Conservation (phyloP, 2,797 vertebrate genomes). For the Myotis vivesi region DNA sequence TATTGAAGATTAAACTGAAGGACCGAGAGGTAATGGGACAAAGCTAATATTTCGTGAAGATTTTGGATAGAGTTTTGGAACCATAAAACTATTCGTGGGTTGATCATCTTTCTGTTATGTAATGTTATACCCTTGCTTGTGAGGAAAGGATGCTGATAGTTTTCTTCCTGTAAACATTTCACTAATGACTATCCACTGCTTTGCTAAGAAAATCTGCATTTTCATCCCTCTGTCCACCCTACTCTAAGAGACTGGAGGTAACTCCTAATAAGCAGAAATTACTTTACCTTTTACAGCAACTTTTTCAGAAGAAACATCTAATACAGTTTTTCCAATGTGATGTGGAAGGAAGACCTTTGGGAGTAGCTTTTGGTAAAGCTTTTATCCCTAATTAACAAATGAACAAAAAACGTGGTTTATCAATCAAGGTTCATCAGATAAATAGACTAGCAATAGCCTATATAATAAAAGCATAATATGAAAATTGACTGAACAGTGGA, state of each 20-base stretch:
- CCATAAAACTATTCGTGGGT: neutral
- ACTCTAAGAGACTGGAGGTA: neutral
- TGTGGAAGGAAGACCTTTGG: neutral
- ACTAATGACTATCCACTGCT: neutral
- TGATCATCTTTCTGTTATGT: neutral
- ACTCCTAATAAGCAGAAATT: neutral
- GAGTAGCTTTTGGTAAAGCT: neutral
- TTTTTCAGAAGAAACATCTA: neutral
- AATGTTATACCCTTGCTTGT: neutral
- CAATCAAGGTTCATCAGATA: neutral
- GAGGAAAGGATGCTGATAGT: neutral
- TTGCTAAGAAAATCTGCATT: neutral
- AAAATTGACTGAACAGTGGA: no score
- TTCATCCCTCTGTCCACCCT: neutral
- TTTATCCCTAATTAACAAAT: neutral
- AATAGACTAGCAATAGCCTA: neutral
- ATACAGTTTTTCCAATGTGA: neutral
- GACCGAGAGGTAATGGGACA: neutral
- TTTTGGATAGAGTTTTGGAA: neutral
- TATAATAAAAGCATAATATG: no score
- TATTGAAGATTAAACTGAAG: neutral
- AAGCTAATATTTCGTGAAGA: neutral
- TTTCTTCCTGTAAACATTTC: neutral
- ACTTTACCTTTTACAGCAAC: neutral
- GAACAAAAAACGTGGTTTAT: neutral